Percentiles rank a stretch among this genome's conserved stretches.
Evolutionary conservation across 2,888 invertebrate species (phyloP).

Genomic region (Patella pellucida): DNA sequence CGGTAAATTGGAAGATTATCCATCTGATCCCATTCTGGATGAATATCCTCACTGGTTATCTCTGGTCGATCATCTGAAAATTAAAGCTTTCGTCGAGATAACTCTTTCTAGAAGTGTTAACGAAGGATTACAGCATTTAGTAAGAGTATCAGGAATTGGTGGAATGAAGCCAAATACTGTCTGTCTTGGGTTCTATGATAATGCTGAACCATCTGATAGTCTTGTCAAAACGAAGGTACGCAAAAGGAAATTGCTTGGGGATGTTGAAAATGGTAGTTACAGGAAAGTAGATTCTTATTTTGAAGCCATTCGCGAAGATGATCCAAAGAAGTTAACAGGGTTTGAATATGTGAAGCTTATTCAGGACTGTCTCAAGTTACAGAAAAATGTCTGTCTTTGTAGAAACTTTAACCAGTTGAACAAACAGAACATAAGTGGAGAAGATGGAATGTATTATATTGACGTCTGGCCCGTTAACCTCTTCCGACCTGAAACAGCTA

Average conservation of each 20-base stretch:
- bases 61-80: slow-evolving; percentile 93
- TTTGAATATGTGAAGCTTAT: slow-evolving; percentile 87
- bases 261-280: slow-evolving; percentile 39
- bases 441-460: slow-evolving; percentile 79
- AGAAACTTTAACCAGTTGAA: slow-evolving; percentile 90
- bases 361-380: slow-evolving; percentile 88
- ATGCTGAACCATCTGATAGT: slow-evolving; percentile 78
- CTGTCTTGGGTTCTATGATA: slow-evolving; percentile 93
- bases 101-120: slow-evolving; percentile 88
- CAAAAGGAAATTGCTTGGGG: slow-evolving; percentile 46
- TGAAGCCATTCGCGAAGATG: slow-evolving; percentile 42
- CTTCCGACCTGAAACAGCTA: slow-evolving; percentile 83
- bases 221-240: slow-evolving; percentile 39
- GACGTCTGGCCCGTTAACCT: slow-evolving; percentile 99
- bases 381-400: slow-evolving; percentile 94
- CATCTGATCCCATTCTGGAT: slow-evolving; percentile 80
- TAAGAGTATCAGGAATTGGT: slow-evolving; percentile 92
- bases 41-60: slow-evolving; percentile 92
- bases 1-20: slow-evolving; percentile 71
- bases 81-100: slow-evolving; percentile 92
- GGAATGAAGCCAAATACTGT: slow-evolving; percentile 98
- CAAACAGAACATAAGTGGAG: slow-evolving; percentile 83
- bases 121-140: slow-evolving; percentile 91
- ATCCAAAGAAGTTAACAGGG: slow-evolving; percentile 54
- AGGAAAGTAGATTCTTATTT: slow-evolving; percentile 47